A percentile compares a stretch with the other conserved stretches of the same genome.
Evolutionary conservation across 92 coral and sea anemone species (phyloP).

Genomic region (Zoanthus solanderi): DNA sequence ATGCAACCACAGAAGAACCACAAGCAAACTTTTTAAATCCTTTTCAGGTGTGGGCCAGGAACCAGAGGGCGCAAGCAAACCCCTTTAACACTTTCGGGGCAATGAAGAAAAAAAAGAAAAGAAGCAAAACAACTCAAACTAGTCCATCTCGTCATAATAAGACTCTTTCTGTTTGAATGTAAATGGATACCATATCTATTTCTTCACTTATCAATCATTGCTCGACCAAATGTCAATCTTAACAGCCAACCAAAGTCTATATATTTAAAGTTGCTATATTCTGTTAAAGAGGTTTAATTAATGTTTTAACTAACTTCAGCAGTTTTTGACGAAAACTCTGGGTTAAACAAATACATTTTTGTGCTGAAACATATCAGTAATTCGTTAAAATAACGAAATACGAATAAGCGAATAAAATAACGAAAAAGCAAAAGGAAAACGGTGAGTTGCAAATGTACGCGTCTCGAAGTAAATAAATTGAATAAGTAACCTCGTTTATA

Average conservation of each 20-base stretch:
- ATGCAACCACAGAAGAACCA: background rate
- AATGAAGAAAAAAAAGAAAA: slow-evolving; percentile 32
- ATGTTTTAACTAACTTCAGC: background rate
- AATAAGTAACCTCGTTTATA: no score
- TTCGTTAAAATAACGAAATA: no score
- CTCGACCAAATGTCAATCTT: background rate
- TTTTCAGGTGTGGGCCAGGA: background rate
- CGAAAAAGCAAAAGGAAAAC: no score
- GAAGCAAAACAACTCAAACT: slow-evolving; percentile 24
- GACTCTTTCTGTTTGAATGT: background rate
- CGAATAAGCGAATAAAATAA: no score
- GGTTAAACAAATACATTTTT: no score
- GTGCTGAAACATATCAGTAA: no score
- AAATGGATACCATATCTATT: background rate
- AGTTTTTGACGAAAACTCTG: background rate
- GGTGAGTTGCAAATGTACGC: no score
- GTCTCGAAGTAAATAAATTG: no score
- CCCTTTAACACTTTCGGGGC: slow-evolving; percentile 2
- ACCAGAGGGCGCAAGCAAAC: background rate
- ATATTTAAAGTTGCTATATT: background rate
- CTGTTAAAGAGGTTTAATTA: background rate
- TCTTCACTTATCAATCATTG: background rate
- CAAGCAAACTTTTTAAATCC: background rate
- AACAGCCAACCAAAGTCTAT: background rate
- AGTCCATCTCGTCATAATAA: background rate